Evolutionary conservation across 2,888 invertebrate genomes (phyloP), one percentile per base, ranked within the genome.

Genomic region (Lycaena phlaeas): DNA sequence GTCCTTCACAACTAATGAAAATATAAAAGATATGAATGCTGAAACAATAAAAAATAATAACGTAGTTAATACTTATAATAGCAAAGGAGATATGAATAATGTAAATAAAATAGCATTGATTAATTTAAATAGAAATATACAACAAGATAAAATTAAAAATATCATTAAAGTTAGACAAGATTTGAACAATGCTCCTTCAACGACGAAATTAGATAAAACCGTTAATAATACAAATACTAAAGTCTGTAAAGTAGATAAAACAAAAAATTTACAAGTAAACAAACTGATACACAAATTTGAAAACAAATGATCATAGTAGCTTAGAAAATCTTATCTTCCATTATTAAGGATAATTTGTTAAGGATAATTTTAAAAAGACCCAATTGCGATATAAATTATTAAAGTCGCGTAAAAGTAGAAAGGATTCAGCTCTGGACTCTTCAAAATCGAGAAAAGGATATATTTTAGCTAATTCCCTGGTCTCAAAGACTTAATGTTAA

Each of bases 1-100:
- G 42, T 79, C 89, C 2, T 91, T 87, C 1, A 90, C 91, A 2
- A 91, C 91, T 27, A 91, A 91, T 61, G 77, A 84, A 45, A 67
- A 68, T 59, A 58, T 73, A 9, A 50, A 57, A 4, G 64, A 61
- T 44, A 49, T 40, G n/a, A n/a, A n/a, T n/a, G n/a, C n/a, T n/a
- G n/a, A n/a, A n/a, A n/a, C n/a, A n/a, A n/a, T n/a, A n/a, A n/a
- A n/a, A n/a, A n/a, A n/a, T n/a, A n/a, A n/a, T n/a, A n/a, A n/a
- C n/a, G n/a, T n/a, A 45, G 53, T 57, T 36, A 47, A 47, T 12
- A 15, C 14, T 15, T 10, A 30, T 4, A 15, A 6, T 12, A 12
- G 12, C 12, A 34, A 18, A 34, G 9, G 7, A 1, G 18, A n/a
- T 22, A 22, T 11, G 11, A 22, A 18, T 18, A 9, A 7, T 14